These are phyloP conservation scores for Sarcophaga peregrina DNA, from an alignment of 1,140 invertebrate genomes.

Conservation along the genomic window DNA sequence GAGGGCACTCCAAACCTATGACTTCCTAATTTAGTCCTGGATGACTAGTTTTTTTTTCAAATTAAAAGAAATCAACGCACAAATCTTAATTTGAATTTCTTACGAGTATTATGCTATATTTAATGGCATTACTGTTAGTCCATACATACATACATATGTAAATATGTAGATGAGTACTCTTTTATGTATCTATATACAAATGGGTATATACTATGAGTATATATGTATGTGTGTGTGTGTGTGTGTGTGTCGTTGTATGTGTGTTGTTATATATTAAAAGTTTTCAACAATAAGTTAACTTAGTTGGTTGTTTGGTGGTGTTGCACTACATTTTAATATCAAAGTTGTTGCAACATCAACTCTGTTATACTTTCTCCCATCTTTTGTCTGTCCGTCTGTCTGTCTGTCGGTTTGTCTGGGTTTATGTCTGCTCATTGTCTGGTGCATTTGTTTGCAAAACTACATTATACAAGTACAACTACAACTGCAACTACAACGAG, in stretches of 20 bases:
- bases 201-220: not conserved
- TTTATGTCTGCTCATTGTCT: slow-evolving; percentile 44
- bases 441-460: slow-evolving; percentile 27
- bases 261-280: slow-evolving; percentile 5
- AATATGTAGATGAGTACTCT: not conserved
- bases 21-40: no score
- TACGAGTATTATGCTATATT: not conserved
- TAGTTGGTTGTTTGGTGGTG: slow-evolving; percentile 15
- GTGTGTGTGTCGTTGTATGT: not conserved
- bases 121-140: not conserved
- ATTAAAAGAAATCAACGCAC: no score
- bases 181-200: not conserved
- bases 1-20: no score
- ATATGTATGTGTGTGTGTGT: not conserved
- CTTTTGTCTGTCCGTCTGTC: slow-evolving; percentile 33
- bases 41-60: no score
- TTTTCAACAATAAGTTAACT: slow-evolving; percentile 14
- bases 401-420: slow-evolving; percentile 36
- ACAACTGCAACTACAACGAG: not conserved
- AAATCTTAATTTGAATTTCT: no score
- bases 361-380: slow-evolving; percentile 31
- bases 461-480: not conserved
- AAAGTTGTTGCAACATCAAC: slow-evolving; percentile 34
- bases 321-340: slow-evolving; percentile 40
- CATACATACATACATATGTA: not conserved